Evolutionary conservation across 2,888 invertebrate genomes (phyloP).

Genomic region (Orchesella flavescens): DNA sequence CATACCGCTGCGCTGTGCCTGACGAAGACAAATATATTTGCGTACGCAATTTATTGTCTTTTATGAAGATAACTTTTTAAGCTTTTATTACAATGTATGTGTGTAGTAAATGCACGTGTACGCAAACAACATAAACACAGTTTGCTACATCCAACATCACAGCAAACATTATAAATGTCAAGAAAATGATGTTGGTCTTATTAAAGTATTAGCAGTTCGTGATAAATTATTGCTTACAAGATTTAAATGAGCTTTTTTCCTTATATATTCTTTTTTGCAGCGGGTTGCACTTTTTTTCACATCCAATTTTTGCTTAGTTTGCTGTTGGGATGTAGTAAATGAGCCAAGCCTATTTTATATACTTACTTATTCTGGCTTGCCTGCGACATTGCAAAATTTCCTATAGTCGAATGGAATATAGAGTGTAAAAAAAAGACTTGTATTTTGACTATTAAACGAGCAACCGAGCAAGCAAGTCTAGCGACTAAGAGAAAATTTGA

Average conservation of each 20-base stretch:
- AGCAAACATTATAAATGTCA: constrained; percentile 21
- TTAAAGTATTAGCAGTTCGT: constrained; percentile 28
- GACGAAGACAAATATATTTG: constrained; percentile 38
- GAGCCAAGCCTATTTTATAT: constrained; percentile 1
- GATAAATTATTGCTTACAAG: constrained; percentile 32
- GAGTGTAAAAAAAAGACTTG: too few species aligned
- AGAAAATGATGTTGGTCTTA: constrained; percentile 38
- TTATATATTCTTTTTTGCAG: too few species aligned
- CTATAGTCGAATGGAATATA: too few species aligned
- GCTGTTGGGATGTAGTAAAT: background rate
- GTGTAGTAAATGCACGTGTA: too few species aligned
- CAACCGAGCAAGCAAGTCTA: too few species aligned
- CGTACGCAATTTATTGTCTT: constrained; percentile 12
- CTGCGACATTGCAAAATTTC: too few species aligned
- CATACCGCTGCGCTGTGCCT: constrained; percentile 3
- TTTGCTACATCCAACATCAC: background rate
- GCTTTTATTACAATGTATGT: background rate
- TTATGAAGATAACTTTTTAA: background rate
- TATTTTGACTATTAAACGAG: too few species aligned
- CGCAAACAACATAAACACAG: too few species aligned
- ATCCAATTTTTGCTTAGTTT: too few species aligned
- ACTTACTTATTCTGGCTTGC: too few species aligned
- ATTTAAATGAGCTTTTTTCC: background rate
- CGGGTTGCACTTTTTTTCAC: too few species aligned
- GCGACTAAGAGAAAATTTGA: too few species aligned